These are phyloP conservation scores for Drosophila mayaguana DNA, from an alignment of 2,888 invertebrate species.

Conservation along the genomic window DNA sequence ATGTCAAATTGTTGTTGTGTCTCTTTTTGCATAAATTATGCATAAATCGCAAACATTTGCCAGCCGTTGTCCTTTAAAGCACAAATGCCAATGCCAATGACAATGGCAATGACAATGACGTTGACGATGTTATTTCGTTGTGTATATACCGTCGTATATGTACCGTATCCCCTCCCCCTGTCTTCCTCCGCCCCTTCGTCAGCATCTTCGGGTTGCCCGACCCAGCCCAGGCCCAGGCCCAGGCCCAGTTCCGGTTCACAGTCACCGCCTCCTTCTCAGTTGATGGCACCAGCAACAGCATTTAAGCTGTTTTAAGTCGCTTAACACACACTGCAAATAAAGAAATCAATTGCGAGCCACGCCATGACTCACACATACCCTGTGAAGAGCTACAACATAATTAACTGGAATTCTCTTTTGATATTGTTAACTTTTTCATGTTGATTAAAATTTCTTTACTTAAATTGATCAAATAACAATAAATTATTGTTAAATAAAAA, in stretches of 20 bases:
- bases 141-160: not conserved
- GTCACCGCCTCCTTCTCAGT: not conserved
- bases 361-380: constrained; percentile 34
- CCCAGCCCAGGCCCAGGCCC: not conserved
- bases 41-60: constrained; percentile 62
- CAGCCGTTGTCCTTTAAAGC: constrained; percentile 42
- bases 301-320: constrained; percentile 72
- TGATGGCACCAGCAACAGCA: constrained; percentile 43
- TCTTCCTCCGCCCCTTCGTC: not conserved
- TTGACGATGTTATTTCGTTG: constrained; percentile 39
- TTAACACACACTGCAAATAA: constrained; percentile 61
- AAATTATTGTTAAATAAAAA: too few species aligned
- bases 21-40: constrained; percentile 71
- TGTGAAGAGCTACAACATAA: not conserved
- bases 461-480: too few species aligned
- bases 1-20: constrained; percentile 68
- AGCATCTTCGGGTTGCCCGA: not conserved
- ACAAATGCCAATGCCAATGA: constrained; percentile 21
- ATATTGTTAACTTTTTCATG: not conserved
- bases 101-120: constrained; percentile 16
- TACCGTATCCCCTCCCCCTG: not conserved
- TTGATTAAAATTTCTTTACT: too few species aligned
- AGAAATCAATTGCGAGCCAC: constrained; percentile 30
- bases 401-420: not conserved
- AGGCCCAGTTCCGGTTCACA: constrained; percentile 10